Evolutionary conservation across 2,888 invertebrate genomes (phyloP), one percentile per base, ranked within the genome.

Genomic region (Heterodera filipjevi): DNA sequence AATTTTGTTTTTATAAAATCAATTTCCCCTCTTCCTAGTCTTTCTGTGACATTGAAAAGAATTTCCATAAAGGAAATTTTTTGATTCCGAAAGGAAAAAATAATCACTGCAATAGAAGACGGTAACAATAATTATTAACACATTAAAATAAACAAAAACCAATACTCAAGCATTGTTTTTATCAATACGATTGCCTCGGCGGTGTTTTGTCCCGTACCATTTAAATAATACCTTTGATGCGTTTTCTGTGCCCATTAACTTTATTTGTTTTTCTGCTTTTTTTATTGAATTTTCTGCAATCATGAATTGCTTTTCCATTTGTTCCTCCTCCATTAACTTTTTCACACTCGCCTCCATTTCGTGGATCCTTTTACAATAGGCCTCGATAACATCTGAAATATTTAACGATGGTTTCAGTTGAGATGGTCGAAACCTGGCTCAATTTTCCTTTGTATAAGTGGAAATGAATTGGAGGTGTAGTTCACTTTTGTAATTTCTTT

Each of bases 301-400:
- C 1, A 82, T 74, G 22, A 80, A 27, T 30, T 70, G 70, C 19
- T 77, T 77, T 49, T 78, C 77, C 46, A 68, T 33, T 44, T 82
- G 77, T 33, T 84, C 79, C 27, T 79, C 66, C 32, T 82, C 71
- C 46, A 71, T 77, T 44, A 70, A 44, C 27, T 70, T 66, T 27
- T 77, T n/a, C 35, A 77, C 22, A 10, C 70, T 70, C 59, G 70
- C 14, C 35, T 96, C 95, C 86, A 95, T 95, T 81, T 94, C 92
- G 14, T 95, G 90, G 80, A 98, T 93, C 80, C 93, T 92, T 81
- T 93, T 93, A 71, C 97, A 93, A 88, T 95, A 94, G 90, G 96
- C 96, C 79, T 93, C 93, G 71, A 97, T 92, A 72, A 97, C 95
- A 86, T 96, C 96, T 90, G 84, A 32, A 86, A 49, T 14, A 16